Evolutionary conservation across 35 echinoderm and acorn worm species (phyloP), one percentile per base, ranked within the genome.

Genomic region (Apostichopus parvimensis): DNA sequence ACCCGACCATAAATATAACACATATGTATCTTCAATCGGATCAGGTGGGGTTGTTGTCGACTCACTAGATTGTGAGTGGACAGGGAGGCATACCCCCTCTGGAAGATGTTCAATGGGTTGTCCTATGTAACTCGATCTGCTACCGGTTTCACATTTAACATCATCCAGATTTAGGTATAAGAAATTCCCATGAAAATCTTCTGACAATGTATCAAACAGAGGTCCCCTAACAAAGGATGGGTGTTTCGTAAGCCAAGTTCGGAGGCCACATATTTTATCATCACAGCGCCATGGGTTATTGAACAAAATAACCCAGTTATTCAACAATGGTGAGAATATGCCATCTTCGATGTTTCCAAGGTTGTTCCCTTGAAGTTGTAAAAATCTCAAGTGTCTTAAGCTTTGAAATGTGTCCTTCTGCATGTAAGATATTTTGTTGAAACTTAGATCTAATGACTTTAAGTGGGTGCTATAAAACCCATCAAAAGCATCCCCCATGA

Each of bases 391-490:
- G 84, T 87, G 58, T 65, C 13, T 61, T 57, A 87, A 57, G 64
- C 28, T 87, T 53, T 61, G 11, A 10, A 87, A 87, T 3, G 84
- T 87, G 24, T 87, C 18, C 2, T 12, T 10, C 6, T 59, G 17
- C 22, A 87, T 71, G 18, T 62, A 13, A 4, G 84, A 87, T 87
- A 87, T 24, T 24, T 25, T 59, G 18, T 87, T 87, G 54, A 14
- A 65, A 58, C 24, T 24, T 7, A 87, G 57, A 59, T 65, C 84
- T 12, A 87, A 18, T 24, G 57, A 61, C 57, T 87, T 61, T 65
- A 87, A 24, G 18, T 87, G 84, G 14, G 84, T 24, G 57, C 84
- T 87, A 62, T 7, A 21, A 65, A 87, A 58, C 4, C 84, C 84
- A 17, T n/a, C 57, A n/a, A 87, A 65, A 13, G 57, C 13, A 14